Base-by-base conservation (phyloP, 2,888 invertebrate species). In the Corythucha ciliata region DNA sequence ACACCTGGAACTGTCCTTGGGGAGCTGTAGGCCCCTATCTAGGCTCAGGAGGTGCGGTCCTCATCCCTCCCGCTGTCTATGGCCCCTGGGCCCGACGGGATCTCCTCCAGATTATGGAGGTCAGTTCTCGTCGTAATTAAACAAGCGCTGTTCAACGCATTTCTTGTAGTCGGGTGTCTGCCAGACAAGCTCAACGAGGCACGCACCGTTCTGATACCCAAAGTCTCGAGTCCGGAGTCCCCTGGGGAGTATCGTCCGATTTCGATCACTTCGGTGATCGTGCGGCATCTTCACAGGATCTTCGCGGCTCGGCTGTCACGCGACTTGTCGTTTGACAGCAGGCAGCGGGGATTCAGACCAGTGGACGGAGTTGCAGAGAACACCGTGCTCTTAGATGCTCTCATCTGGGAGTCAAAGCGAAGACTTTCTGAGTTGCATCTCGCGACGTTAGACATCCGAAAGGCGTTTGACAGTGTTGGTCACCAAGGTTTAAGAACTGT, bases 221-320 rank as follows among this genome's bases (percentile, higher is more conserved):
- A 52, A 34, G 29, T 12, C 22, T 40, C 18, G 47, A 26, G 2
- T 7, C 22, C 12, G n/a, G 24, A 12, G 3, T n/a, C 33, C 4
- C 48, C 47, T 2, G 39, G 40, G 21, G 34, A 48, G 18, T 24
- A 22, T 24, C 3, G 33, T 22, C 41, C 41, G 4, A 51, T 58
- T 16, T 37, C 52, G 5, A 44, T 58, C 12, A 27, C 29, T 4
- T 56, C 55, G 20, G 52, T 58, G 20, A n/a, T 56, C 10, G 44
- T 53, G 3, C 33, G 56, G 40, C 48, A 55, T 16, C 29, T 58
- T 10, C 52, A 54, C 36, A 40, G 47, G 34, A 39, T 58, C 21
- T 33, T 52, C 7, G 46, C 40, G 3, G 14, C 24, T 16, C 65
- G 24, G 50, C 58, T 10, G n/a, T n/a, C n/a, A n/a, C n/a, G n/a